Conservation (phyloP, 1,140 invertebrate species). For the Lethocerus indicus region DNA sequence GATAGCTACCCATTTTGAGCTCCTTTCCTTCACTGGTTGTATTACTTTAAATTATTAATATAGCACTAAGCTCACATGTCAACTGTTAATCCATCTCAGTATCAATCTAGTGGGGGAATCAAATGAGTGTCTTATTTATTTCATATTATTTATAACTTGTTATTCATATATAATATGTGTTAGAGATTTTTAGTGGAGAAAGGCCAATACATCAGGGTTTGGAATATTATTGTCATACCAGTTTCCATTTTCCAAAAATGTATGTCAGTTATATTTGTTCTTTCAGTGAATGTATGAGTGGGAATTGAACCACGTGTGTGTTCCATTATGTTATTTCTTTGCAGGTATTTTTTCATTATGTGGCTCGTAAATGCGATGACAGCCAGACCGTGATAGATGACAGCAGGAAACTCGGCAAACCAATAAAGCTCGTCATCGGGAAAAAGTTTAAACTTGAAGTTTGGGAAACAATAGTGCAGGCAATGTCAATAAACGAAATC, state of each 20-base stretch:
- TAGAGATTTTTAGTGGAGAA: background rate
- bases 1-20: too few species aligned
- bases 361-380: slow-evolving; percentile 53
- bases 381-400: slow-evolving; percentile 68
- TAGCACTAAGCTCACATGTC: too few species aligned
- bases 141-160: too few species aligned
- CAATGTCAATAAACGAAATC: slow-evolving; percentile 82
- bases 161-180: too few species aligned
- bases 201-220: background rate
- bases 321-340: slow-evolving; percentile 20
- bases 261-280: background rate
- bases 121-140: too few species aligned
- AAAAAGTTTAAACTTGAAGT: slow-evolving; percentile 94
- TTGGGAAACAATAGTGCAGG: slow-evolving; percentile 83
- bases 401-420: slow-evolving; percentile 58
- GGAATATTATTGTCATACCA: background rate
- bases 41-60: too few species aligned
- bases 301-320: too few species aligned
- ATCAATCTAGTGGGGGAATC: too few species aligned
- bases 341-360: slow-evolving; percentile 79
- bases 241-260: slow-evolving; percentile 4
- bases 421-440: slow-evolving; percentile 83
- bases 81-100: too few species aligned
- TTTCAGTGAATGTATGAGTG: too few species aligned
- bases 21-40: too few species aligned